Conservation (phyloP, 2,888 invertebrate species). For the Smittia sp. region DNA sequence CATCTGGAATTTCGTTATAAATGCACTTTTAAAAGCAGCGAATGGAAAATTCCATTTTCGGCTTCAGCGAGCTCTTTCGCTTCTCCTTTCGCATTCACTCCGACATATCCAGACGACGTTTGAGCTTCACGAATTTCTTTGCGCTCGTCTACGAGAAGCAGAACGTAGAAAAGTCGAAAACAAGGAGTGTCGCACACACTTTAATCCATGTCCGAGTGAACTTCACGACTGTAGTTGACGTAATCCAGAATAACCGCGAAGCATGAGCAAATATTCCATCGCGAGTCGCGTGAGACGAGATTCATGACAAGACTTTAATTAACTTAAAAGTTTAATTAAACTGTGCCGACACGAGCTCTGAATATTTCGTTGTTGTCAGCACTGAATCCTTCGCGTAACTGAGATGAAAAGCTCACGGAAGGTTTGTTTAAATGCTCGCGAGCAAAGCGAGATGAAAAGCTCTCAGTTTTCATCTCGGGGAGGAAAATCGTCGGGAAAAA, state of each 20-base stretch:
- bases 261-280: no score
- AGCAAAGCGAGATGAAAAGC: constrained; percentile 7
- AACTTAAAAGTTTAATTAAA: neutral
- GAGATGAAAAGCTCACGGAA: constrained; percentile 25
- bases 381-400: constrained; percentile 28
- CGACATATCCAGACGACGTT: neutral
- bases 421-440: constrained; percentile 13
- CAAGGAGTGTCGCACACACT: constrained; percentile 33
- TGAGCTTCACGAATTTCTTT: neutral
- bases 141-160: neutral
- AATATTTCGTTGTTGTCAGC: neutral
- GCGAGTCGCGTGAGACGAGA: no score
- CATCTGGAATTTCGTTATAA: neutral
- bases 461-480: neutral
- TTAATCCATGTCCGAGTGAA: constrained; percentile 21
- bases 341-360: constrained; percentile 1
- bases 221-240: neutral
- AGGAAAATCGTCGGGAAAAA: neutral
- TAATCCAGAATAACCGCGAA: no score
- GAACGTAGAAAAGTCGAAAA: constrained; percentile 10
- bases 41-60: neutral
- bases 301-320: neutral
- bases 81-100: neutral
- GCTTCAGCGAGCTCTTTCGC: neutral
- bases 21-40: neutral